Base-by-base conservation (phyloP, 1,140 invertebrate genomes). In the Drosophila leontia region DNA sequence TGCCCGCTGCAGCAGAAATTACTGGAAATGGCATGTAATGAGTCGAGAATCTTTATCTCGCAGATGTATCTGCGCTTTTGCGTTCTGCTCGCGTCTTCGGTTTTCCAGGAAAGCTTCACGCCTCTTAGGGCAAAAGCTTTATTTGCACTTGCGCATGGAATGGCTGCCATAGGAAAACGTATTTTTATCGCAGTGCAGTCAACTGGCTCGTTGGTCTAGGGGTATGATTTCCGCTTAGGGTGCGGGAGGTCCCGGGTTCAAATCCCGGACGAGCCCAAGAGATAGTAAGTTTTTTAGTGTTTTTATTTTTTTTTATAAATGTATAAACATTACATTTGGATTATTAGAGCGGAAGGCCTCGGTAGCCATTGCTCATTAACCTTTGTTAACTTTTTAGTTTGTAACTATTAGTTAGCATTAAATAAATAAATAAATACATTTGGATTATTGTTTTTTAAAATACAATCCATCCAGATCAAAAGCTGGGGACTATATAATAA, bases 211-310 rank as follows among this genome's bases (percentile, higher is more conserved):
- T 94, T 94, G 94, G 94, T 94, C 94, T 94, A 94, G 94, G 94
- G 94, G 94, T 94, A 94, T 94, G 94, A 94, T 94, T 94, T 93
- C 93, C 94, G 94, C 94, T 94, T 94, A 94, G 94, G 94, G 94
- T 94, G 94, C 94, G 94, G 94, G 94, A 94, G 94, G 94, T 94
- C 94, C 94, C 94, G 94, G 94, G 94, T 94, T 94, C 94, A 94
- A 94, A 94, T 94, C 94, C 94, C 94, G 94, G 94, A 78, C 57
- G 55, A 70, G 63, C 53, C 69, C 69, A 72, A 72, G 65, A 4
- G 7, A 57, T 5, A 59, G 47, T 0, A 1, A 32, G 93, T 93
- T 92, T 26, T 6, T 50, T 35, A 45, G 41, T 56, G 67, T 78
- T 65, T 67, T 71, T 81, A 80, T n/a, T n/a, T n/a, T n/a, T n/a